Evolutionary conservation across 1,140 invertebrate species (phyloP).

Genomic region (Dreissena polymorpha): DNA sequence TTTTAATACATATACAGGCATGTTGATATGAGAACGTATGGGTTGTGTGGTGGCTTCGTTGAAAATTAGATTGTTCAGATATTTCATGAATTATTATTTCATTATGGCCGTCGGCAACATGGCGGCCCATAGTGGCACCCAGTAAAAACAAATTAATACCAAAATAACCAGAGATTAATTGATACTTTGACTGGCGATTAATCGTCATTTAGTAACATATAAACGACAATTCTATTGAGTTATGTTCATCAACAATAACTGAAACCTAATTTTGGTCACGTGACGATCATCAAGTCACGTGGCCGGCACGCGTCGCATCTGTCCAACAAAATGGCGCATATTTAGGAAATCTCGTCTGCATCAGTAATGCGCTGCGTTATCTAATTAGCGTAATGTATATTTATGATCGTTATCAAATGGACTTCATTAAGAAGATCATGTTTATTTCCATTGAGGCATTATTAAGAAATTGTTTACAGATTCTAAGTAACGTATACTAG

Average conservation of each 20-base stretch:
- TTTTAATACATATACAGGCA: too few species aligned
- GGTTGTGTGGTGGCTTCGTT: too few species aligned
- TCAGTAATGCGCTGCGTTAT: slow-evolving; percentile 33
- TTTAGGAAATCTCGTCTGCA: slow-evolving; percentile 26
- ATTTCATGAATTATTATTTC: too few species aligned
- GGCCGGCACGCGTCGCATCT: slow-evolving; percentile 48
- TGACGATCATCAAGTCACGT: slow-evolving; percentile 14
- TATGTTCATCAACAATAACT: neutral
- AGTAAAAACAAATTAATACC: too few species aligned
- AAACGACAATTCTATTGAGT: neutral
- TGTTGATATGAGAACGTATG: too few species aligned
- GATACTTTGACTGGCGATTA: neutral
- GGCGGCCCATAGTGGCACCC: too few species aligned
- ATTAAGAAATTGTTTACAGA: slow-evolving; percentile 1
- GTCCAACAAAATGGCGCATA: slow-evolving; percentile 42
- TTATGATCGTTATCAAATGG: slow-evolving; percentile 27
- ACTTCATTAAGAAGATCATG: slow-evolving; percentile 28
- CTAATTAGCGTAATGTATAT: slow-evolving; percentile 46
- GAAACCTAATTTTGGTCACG: slow-evolving; percentile 19
- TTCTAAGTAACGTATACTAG: too few species aligned
- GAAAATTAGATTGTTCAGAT: too few species aligned
- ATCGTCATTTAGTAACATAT: slow-evolving; percentile 4
- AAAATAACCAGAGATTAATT: too few species aligned
- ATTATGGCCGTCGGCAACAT: too few species aligned
- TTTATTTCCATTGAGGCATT: neutral